Percentiles rank a stretch among this genome's conserved stretches.
phyloP scores from a whole-genome alignment of 2,113 vertebrate species.

The Pteruthius melanotis region DNA sequence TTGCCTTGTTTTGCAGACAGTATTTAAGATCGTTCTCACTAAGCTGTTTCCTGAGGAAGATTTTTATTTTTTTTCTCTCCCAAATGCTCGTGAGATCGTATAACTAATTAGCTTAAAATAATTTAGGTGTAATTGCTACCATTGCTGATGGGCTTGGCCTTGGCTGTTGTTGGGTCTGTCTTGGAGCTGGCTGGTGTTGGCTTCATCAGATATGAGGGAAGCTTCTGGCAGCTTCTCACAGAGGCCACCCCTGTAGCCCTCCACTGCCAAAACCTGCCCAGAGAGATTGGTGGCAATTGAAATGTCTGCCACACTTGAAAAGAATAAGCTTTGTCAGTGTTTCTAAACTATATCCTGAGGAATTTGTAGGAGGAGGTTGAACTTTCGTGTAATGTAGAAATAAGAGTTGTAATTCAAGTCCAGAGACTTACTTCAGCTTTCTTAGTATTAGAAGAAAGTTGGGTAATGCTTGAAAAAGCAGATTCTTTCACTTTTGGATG shows the following conservation, averaged over 20 bases:
- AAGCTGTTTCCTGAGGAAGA: background rate
- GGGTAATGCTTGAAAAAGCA: background rate
- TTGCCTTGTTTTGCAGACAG: background rate
- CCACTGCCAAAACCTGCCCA: background rate
- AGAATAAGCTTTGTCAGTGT: background rate
- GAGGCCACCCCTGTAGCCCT: background rate
- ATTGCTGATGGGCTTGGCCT: background rate
- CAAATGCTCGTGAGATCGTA: background rate
- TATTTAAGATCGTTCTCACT: background rate
- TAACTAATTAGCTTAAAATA: background rate
- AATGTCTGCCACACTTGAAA: background rate
- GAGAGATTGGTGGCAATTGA: background rate
- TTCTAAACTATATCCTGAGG: background rate
- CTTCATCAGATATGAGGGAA: background rate
- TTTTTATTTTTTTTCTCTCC: background rate
- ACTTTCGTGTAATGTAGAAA: background rate
- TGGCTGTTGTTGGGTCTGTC: rapidly evolving
- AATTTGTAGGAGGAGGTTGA: background rate
- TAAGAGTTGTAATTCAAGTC: background rate
- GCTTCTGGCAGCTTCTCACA: background rate
- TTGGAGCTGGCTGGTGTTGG: background rate
- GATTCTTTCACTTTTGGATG: background rate
- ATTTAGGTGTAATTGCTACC: background rate
- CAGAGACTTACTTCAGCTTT: background rate
- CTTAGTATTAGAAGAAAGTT: background rate